Conservation (phyloP, 1,140 invertebrate species). For the Phocides pigmalion region DNA sequence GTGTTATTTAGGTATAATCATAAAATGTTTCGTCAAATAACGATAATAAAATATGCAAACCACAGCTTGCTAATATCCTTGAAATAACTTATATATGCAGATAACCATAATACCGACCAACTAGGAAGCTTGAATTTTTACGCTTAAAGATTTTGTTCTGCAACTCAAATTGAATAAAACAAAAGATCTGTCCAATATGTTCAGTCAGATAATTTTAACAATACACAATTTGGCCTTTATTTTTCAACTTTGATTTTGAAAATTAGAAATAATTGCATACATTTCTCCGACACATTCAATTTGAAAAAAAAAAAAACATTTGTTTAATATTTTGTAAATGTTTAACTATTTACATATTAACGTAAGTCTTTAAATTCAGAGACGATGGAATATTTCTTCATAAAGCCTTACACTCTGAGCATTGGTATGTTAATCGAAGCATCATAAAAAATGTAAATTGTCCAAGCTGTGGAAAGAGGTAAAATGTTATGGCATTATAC, state of each 20-base stretch:
- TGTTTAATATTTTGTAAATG: too few relatives aligned
- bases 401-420: not conserved
- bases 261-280: too few relatives aligned
- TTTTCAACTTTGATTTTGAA: too few relatives aligned
- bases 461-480: conserved; percentile 41
- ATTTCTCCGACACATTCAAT: too few relatives aligned
- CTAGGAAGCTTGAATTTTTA: not conserved
- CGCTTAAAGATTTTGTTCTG: not conserved
- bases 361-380: too few relatives aligned
- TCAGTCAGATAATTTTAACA: not conserved
- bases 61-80: not conserved
- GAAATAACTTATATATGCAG: not conserved
- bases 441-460: conserved; percentile 14
- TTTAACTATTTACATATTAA: too few relatives aligned
- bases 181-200: not conserved
- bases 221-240: too few relatives aligned
- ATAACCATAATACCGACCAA: not conserved
- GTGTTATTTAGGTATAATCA: not conserved
- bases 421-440: not conserved
- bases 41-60: not conserved
- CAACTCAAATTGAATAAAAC: not conserved
- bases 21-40: not conserved
- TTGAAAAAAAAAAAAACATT: too few relatives aligned
- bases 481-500: conserved; percentile 44
- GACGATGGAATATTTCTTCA: too few relatives aligned